A percentile compares a stretch with the other conserved stretches of the same genome.
Conservation (phyloP, 2,888 invertebrate species). For the Colostygia pectinataria region DNA sequence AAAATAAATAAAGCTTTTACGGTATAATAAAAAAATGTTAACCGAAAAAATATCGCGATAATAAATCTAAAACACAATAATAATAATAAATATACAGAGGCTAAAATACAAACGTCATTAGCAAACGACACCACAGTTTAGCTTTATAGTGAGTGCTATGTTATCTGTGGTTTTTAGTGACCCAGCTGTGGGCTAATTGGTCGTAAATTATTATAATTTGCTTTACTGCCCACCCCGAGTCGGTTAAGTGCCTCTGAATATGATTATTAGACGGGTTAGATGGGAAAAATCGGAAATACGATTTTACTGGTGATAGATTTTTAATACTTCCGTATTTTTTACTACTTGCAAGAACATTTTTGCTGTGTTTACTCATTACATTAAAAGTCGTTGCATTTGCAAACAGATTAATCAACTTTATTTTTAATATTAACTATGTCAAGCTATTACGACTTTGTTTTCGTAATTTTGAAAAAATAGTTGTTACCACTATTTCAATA, state of each 20-base stretch:
- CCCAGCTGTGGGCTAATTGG: constrained; percentile 60
- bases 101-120: constrained; percentile 57
- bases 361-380: too few relatives aligned
- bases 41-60: constrained; percentile 37
- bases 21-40: constrained; percentile 36
- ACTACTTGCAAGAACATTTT: too few relatives aligned
- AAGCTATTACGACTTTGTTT: too few relatives aligned
- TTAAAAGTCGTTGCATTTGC: too few relatives aligned
- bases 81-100: constrained; percentile 56
- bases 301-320: constrained; percentile 26
- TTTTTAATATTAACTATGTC: too few relatives aligned
- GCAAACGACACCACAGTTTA: constrained; percentile 44
- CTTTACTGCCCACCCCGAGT: constrained; percentile 53
- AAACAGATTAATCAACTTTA: too few relatives aligned
- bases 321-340: constrained; percentile 1
- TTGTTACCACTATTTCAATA: too few relatives aligned
- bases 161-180: constrained; percentile 43
- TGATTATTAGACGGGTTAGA: constrained; percentile 49
- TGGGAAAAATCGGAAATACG: constrained; percentile 40
- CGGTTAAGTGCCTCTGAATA: constrained; percentile 48
- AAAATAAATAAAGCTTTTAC: constrained; percentile 20
- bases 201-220: constrained; percentile 71
- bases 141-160: constrained; percentile 12
- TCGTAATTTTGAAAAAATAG: too few relatives aligned
- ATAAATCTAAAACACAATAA: constrained; percentile 50